A percentile compares a stretch with the other conserved stretches of the same genome.
These are phyloP conservation scores for Caenorhabditis briggsae DNA, from an alignment of 1,140 invertebrate species.

Conservation along the genomic window DNA sequence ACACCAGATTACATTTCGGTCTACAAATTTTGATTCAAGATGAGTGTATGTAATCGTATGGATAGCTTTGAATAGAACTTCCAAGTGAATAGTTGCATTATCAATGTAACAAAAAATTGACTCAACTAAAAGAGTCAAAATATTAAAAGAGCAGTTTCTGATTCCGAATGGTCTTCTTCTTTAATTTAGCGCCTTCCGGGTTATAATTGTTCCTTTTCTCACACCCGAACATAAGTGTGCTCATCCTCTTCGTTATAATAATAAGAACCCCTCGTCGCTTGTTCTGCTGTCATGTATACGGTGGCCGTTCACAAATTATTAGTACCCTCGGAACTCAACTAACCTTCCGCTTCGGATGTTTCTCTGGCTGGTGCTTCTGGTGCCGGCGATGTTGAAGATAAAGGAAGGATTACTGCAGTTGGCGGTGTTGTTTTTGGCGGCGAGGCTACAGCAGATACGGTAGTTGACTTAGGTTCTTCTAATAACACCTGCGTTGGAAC, in stretches of 20 bases:
- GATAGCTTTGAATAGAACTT: too few species aligned
- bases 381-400: background rate
- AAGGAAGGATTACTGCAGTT: too few species aligned
- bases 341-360: constrained; percentile 35
- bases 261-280: background rate
- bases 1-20: constrained; percentile 36
- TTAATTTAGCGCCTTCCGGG: constrained; percentile 8
- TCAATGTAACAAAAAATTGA: too few species aligned
- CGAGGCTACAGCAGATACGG: background rate
- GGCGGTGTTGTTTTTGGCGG: background rate
- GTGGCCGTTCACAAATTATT: constrained; percentile 2
- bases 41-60: background rate
- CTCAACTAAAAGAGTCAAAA: too few species aligned
- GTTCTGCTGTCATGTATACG: constrained; percentile 11
- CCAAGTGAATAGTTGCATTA: too few species aligned
- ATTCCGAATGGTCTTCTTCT: background rate
- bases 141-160: too few species aligned
- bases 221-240: constrained; percentile 6
- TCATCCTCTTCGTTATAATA: constrained; percentile 40
- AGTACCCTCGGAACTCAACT: background rate
- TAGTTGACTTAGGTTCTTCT: background rate
- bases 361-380: constrained; percentile 14
- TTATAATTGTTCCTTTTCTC: constrained; percentile 34
- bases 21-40: background rate
- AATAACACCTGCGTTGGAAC: constrained; percentile 19